These are phyloP conservation scores for Alosa sapidissima DNA, from an alignment of 2,797 vertebrate species.

Conservation along the genomic window DNA sequence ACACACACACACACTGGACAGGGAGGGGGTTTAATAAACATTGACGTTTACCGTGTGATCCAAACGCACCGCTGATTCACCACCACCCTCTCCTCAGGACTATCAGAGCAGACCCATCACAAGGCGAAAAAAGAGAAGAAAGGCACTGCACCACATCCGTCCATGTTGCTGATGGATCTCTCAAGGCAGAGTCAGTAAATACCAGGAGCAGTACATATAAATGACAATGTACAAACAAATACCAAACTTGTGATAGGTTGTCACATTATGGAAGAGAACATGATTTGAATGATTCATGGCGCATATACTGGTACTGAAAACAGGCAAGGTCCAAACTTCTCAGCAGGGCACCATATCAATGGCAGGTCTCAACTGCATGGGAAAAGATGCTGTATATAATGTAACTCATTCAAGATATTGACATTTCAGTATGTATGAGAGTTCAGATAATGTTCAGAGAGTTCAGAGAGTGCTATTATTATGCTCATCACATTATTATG, in stretches of 20 bases:
- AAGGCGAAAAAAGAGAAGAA: slow-evolving; percentile 16
- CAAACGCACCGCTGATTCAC: slow-evolving; percentile 21
- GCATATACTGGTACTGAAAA: neutral
- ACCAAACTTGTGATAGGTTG: neutral
- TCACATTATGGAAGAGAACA: neutral
- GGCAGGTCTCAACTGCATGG: no score
- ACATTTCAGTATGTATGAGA: no score
- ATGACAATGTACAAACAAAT: neutral
- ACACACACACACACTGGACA: neutral
- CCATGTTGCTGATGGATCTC: slow-evolving; percentile 24
- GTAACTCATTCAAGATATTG: no score
- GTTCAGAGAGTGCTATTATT: no score
- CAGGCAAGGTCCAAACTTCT: no score
- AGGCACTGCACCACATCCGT: neutral
- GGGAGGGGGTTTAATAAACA: slow-evolving; percentile 38
- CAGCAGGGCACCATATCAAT: no score
- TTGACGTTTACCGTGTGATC: slow-evolving; percentile 31
- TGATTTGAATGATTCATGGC: neutral
- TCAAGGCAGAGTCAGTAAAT: neutral
- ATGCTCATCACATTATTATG: no score
- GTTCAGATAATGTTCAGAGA: no score
- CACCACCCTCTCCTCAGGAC: slow-evolving; percentile 26
- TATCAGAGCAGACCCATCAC: slow-evolving; percentile 29
- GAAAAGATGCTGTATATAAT: no score
- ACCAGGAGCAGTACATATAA: neutral